phyloP scores from a whole-genome alignment of 2,888 invertebrate species.

The Periphyllus acericola region DNA sequence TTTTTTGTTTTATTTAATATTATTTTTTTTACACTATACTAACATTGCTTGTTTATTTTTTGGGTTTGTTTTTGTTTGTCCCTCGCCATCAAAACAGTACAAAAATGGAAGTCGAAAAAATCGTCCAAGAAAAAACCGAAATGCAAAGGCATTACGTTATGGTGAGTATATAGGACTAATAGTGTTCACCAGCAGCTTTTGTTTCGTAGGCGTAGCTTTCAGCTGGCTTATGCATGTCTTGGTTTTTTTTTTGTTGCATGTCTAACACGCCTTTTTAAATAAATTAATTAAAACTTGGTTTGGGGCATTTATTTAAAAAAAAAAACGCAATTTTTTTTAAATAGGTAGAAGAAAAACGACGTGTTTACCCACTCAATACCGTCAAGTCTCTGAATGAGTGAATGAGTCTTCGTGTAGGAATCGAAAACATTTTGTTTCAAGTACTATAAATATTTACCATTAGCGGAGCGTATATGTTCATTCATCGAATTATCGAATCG shows the following conservation, averaged over 20 bases:
- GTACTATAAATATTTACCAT: not conserved
- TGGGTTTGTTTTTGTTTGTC: conserved; percentile 64
- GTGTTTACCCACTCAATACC: conserved; percentile 11
- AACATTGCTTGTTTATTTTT: conserved; percentile 64
- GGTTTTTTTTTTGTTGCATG: conserved; percentile 9
- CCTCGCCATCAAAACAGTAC: conserved; percentile 65
- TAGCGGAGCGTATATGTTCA: not conserved
- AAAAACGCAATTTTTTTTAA: not conserved
- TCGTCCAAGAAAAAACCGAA: conserved; percentile 86
- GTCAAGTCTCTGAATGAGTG: not conserved
- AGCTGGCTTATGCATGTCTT: conserved; percentile 46
- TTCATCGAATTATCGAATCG: no score
- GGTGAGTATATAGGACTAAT: conserved; percentile 72
- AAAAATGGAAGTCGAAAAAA: conserved; percentile 86
- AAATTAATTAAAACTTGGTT: not conserved
- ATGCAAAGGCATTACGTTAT: conserved; percentile 90
- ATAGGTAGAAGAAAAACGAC: not conserved
- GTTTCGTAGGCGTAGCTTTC: conserved; percentile 33
- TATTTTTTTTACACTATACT: conserved; percentile 63
- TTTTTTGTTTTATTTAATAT: conserved; percentile 31
- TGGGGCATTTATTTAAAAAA: not conserved
- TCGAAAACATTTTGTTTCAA: conserved; percentile 11
- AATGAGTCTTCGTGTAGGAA: not conserved
- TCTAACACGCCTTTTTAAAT: not conserved
- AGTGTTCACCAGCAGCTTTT: conserved; percentile 49